phyloP scores from a whole-genome alignment of 2,113 vertebrate genomes.

The Microtus oregoni region DNA sequence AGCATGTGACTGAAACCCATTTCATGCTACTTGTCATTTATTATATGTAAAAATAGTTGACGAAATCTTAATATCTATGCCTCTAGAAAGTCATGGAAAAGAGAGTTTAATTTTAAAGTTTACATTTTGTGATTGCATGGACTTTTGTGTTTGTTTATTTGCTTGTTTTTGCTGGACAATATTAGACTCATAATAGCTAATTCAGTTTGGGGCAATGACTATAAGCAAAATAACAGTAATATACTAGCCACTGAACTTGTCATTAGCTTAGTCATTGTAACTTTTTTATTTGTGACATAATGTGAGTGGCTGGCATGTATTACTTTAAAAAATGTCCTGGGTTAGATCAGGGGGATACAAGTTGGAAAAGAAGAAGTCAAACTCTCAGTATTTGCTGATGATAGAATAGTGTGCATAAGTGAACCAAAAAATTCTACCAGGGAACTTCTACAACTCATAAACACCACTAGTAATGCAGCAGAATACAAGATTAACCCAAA shows the following conservation, averaged over 20 bases:
- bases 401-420: too few species aligned
- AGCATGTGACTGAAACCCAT: background rate
- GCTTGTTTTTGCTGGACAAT: background rate
- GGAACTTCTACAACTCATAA: too few species aligned
- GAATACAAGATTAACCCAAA: too few species aligned
- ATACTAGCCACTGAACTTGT: background rate
- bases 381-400: too few species aligned
- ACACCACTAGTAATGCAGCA: too few species aligned
- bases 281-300: background rate
- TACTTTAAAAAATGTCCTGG: background rate
- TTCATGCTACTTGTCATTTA: background rate
- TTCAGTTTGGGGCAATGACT: background rate
- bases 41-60: background rate
- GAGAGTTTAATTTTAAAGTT: background rate
- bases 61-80: background rate
- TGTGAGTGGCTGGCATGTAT: background rate
- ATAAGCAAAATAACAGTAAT: background rate
- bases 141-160: background rate
- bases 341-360: too few species aligned
- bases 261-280: background rate
- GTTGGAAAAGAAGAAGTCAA: too few species aligned
- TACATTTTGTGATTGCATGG: background rate
- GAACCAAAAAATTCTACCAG: too few species aligned
- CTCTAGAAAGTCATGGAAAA: background rate
- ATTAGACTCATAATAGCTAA: background rate